A percentile compares a stretch with the other conserved stretches of the same genome.
Evolutionary conservation across 2,113 vertebrate genomes (phyloP).

Genomic region (Sprattus sprattus): DNA sequence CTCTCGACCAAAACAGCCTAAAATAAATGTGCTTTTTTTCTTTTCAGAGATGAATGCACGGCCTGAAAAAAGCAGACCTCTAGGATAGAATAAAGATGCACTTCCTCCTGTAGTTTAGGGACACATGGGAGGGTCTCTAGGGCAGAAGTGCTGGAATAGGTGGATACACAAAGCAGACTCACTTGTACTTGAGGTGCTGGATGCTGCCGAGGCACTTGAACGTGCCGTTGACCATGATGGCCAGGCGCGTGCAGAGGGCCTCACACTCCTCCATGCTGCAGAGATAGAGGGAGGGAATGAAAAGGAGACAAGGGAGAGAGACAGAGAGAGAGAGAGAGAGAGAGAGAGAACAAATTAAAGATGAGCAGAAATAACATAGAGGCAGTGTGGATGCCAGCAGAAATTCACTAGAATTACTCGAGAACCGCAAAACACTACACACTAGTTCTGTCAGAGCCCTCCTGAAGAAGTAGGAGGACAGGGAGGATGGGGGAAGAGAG

Average conservation of each 20-base stretch:
- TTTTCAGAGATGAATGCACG: too few relatives aligned
- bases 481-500: too few relatives aligned
- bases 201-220: conserved; percentile 96
- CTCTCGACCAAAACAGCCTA: background rate
- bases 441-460: background rate
- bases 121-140: background rate
- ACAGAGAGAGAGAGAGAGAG: background rate
- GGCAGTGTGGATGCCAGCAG: background rate
- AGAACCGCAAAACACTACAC: background rate
- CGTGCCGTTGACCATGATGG: conserved; percentile 95
- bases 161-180: conserved; percentile 51
- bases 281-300: background rate
- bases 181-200: conserved; percentile 97
- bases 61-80: too few relatives aligned
- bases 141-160: background rate
- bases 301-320: background rate
- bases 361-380: background rate
- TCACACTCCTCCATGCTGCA: conserved; percentile 97
- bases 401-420: background rate
- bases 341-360: background rate
- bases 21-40: background rate
- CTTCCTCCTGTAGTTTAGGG: background rate
- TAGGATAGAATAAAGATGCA: too few relatives aligned
- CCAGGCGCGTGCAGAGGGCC: conserved; percentile 90
- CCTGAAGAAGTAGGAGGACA: background rate